Conservation (phyloP, 2,888 invertebrate genomes). For the Antheraea assamensis region DNA sequence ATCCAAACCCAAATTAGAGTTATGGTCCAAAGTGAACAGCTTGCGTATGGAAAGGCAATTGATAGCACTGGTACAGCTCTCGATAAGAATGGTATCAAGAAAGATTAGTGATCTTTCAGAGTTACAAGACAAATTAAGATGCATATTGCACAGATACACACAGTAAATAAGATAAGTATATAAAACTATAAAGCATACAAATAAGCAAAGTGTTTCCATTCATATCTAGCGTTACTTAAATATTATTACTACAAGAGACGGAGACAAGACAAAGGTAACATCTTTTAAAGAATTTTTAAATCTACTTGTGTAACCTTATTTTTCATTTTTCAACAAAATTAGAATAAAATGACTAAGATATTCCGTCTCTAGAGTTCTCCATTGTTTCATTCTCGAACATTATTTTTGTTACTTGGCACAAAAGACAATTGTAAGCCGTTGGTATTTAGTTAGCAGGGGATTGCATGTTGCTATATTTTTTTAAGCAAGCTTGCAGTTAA, state of each 20-base stretch:
- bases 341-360: conserved; percentile 18
- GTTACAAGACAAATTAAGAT: no score
- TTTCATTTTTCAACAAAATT: conserved; percentile 13
- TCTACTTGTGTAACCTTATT: background rate
- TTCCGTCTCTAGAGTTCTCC: conserved; percentile 12
- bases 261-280: background rate
- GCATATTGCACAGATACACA: no score
- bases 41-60: no score
- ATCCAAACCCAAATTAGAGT: no score
- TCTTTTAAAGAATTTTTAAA: background rate
- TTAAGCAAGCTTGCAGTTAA: background rate
- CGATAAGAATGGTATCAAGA: no score
- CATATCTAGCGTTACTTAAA: background rate
- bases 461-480: background rate
- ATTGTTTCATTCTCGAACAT: conserved; percentile 7
- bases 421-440: conserved; percentile 1
- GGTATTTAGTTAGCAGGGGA: background rate
- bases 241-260: background rate
- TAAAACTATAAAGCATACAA: background rate
- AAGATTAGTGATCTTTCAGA: no score
- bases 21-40: no score
- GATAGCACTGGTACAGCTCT: no score
- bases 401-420: conserved; percentile 1
- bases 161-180: no score
- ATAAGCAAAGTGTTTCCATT: background rate